A percentile compares a stretch with the other conserved stretches of the same genome.
phyloP scores from a whole-genome alignment of 2,888 invertebrate genomes.

The Drosophila greeni region DNA sequence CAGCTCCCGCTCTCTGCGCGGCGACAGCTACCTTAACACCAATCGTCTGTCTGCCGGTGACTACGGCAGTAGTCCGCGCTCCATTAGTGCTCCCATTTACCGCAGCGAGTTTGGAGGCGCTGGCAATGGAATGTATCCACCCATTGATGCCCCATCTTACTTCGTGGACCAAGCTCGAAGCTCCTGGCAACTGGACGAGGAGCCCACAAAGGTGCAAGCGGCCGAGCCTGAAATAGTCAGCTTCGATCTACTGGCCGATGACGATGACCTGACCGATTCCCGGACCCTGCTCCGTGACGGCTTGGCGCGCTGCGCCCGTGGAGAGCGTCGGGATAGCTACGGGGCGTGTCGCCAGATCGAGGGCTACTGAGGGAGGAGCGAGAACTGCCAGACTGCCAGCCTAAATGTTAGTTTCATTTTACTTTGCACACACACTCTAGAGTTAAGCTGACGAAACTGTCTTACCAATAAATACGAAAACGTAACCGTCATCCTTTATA shows the following conservation, averaged over 20 bases:
- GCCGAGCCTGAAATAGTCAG: constrained; percentile 73
- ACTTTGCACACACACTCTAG: constrained; percentile 32
- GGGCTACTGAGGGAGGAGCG: constrained; percentile 69
- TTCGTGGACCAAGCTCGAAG: constrained; percentile 50
- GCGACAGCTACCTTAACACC: constrained; percentile 65
- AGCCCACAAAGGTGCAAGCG: constrained; percentile 58
- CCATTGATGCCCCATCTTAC: constrained; percentile 69
- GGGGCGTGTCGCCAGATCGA: constrained; percentile 81
- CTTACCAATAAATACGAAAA: constrained; percentile 31
- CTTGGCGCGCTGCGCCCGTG: constrained; percentile 87
- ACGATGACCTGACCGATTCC: constrained; percentile 64
- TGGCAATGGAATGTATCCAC: constrained; percentile 67
- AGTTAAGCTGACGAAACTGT: constrained; percentile 34
- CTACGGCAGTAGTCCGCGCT: constrained; percentile 42
- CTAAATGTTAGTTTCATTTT: constrained; percentile 42
- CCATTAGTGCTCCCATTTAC: constrained; percentile 65
- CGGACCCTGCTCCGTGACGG: constrained; percentile 83
- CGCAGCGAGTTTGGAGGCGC: constrained; percentile 62
- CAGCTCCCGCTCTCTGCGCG: constrained; percentile 68
- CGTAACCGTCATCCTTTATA: not conserved
- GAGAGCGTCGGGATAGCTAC: constrained; percentile 83
- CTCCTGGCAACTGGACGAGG: constrained; percentile 66
- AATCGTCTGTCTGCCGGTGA: constrained; percentile 56
- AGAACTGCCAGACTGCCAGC: constrained; percentile 56
- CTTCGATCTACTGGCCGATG: constrained; percentile 65